A percentile compares a stretch with the other conserved stretches of the same genome.
Conservation (phyloP, 2,888 invertebrate genomes). For the Megaustenia siamemsis region DNA sequence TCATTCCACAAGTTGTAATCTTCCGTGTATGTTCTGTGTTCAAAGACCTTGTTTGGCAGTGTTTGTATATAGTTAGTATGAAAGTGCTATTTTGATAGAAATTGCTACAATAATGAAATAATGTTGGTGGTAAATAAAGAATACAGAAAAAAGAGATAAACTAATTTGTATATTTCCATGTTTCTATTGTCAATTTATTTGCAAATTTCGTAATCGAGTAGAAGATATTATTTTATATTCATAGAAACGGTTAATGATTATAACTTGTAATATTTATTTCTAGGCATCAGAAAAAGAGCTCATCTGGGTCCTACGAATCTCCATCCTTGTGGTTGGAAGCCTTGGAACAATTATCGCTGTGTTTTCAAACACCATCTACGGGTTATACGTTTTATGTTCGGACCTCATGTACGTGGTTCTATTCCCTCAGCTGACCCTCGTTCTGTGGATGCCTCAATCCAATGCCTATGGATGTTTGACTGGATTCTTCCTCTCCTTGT, state of each 20-base stretch:
- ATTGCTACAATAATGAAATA: too few species aligned
- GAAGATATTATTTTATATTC: not conserved
- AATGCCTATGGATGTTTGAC: conserved; percentile 67
- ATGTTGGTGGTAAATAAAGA: too few species aligned
- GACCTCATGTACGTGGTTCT: conserved; percentile 68
- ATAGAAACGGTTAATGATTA: too few species aligned
- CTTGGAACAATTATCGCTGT: conserved; percentile 63
- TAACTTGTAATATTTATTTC: not conserved
- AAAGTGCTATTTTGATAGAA: too few species aligned
- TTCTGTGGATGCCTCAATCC: conserved; percentile 60
- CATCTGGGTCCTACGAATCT: conserved; percentile 64
- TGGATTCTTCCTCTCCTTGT: conserved; percentile 86
- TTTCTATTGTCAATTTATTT: too few species aligned
- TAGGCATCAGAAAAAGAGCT: conserved; percentile 66
- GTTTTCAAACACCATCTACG: conserved; percentile 63
- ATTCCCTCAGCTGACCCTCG: conserved; percentile 67
- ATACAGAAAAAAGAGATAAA: too few species aligned
- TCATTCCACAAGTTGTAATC: too few species aligned
- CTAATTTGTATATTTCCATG: too few species aligned
- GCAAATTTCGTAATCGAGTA: too few species aligned
- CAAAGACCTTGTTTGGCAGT: too few species aligned
- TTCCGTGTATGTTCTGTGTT: too few species aligned
- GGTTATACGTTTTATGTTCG: conserved; percentile 64
- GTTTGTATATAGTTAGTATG: too few species aligned
- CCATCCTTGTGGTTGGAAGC: conserved; percentile 60